Base-by-base conservation (phyloP, 2,797 vertebrate genomes). In the Moxostoma hubbsi region DNA sequence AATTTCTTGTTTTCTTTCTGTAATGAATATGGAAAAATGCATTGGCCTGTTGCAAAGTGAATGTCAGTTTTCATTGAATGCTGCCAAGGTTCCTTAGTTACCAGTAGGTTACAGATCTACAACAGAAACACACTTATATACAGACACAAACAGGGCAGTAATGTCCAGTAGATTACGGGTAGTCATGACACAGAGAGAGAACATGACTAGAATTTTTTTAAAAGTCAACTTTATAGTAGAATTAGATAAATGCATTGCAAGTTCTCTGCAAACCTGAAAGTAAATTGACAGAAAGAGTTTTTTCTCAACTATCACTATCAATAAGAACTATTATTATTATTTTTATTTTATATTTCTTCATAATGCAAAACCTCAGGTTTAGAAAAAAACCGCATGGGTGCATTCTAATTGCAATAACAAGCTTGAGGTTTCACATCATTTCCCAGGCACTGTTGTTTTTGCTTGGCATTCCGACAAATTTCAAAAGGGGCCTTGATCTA, bases 81-180 rank as follows among this genome's bases (percentile, higher is more conserved):
- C 84, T 87, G 86, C 88, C 86, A 88, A 81, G 82, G 85, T 88
- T 86, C 80, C 66, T 83, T 90, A 86, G 87, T 89, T 88, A 85
- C 77, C 53, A 73, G 87, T 90, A 85, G 84, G 83, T 90, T 86
- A 80, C 54, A 85, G 80, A 88, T 87, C 82, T 87, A 88, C 91
- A 85, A 79, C 72, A 85, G 79, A 85, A 89, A 85, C 85, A 84
- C 87, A 83, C 81, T 82, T 58, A 86, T 81, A 87, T 77, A 61
- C 82, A 85, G 86, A 92, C 83, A 88, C 80, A 84, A 89, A 90
- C 91, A 94, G 95, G 95, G 93, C 95, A 95, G 86, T 88, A 86
- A 90, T 92, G 95, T 95, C 94, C 94, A 92, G 91, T 96, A 97
- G 95, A 97, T 96, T 98, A 97, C 96, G 96, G 96, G 97, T 98